Evolutionary conservation across 2,888 invertebrate genomes (phyloP), one percentile per base, ranked within the genome.

Genomic region (Drosophila paramelanica): DNA sequence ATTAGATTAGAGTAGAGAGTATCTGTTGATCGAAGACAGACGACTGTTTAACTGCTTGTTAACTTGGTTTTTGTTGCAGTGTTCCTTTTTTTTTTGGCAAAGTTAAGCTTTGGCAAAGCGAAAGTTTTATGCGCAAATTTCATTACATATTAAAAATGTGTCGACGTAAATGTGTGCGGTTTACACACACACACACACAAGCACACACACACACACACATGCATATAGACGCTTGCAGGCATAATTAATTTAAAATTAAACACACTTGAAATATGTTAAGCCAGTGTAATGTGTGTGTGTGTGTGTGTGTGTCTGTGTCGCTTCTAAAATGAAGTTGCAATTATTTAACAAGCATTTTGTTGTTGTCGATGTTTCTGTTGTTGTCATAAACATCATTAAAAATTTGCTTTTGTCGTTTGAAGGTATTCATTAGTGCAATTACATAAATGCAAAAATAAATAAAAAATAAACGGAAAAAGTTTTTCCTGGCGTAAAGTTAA

Each of bases 51-150:
- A 27, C 3, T 27, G 10, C 25, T 23, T 10, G 10, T 20, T n/a
- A 10, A 0, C 23, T 11, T 41, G 25, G 13, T 36, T n/a, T 25
- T 50, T 42, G 46, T 14, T 61, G 33, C 10, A 6, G 27, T 10
- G 20, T 41, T 41, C 25, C 39, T 11, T 39, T 27, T 43, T 38
- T 61, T 52, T 57, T 45, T 51, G 51, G 14, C 45, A 61, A 61
- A 55, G 68, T 73, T 60, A 20, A 51, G 53, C 61, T 66, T 69
- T 72, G 31, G 38, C 61, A 61, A 81, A 61, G 66, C 39, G 17
- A 81, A 84, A 81, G 81, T 87, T 87, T 73, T 62, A 60, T 78
- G 59, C 64, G 51, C 47, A 81, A 82, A 85, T 80, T 80, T 53
- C 73, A 80, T 82, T 85, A 50, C 23, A 57, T 57, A 71, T 75